Conservation (phyloP, 2,113 vertebrate genomes). For the Acanthochromis polyacanthus region DNA sequence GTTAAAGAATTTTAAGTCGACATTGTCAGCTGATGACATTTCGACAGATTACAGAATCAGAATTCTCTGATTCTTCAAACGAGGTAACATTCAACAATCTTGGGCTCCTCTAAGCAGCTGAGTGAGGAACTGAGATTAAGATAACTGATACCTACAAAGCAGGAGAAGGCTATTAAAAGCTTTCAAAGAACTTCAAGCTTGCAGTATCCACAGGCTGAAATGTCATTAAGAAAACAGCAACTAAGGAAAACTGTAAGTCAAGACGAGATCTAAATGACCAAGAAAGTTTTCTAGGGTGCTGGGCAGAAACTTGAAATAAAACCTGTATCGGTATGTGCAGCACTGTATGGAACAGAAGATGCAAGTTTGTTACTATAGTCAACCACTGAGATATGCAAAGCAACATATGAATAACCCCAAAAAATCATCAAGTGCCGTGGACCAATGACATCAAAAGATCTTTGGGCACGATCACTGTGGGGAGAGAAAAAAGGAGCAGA, state of each 20-base stretch:
- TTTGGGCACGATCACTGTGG: not conserved
- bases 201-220: not conserved
- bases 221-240: not conserved
- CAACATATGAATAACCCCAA: not conserved
- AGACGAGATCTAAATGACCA: not conserved
- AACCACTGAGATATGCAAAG: not conserved
- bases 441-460: not conserved
- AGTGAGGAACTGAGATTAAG: not conserved
- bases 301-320: not conserved
- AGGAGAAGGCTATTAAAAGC: not conserved
- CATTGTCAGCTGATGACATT: not conserved
- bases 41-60: not conserved
- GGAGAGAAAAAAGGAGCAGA: not conserved
- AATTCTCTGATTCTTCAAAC: not conserved
- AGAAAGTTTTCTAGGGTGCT: not conserved
- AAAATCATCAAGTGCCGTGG: not conserved
- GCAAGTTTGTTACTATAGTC: no score
- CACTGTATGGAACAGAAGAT: not conserved
- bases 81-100: not conserved
- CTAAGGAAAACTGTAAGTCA: not conserved
- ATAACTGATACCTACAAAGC: not conserved
- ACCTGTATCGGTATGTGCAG: not conserved
- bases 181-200: not conserved
- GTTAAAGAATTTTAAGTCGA: not conserved
- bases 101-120: not conserved